Percentiles rank a stretch among this genome's conserved stretches.
Conservation (phyloP, 1,140 invertebrate genomes). For the Samia ricini region DNA sequence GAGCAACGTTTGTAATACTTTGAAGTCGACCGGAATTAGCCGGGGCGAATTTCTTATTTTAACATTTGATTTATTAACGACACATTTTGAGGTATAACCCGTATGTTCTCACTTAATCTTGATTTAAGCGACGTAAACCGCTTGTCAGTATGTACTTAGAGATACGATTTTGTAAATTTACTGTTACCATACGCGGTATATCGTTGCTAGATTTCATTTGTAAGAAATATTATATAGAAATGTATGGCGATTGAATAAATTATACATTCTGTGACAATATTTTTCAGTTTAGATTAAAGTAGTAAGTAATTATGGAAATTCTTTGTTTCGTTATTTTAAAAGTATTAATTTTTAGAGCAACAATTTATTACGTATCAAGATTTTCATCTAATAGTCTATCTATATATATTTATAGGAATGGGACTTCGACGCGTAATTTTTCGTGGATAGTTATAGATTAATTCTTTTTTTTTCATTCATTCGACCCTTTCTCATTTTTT, state of each 20-base stretch:
- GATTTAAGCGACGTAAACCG: constrained; percentile 59
- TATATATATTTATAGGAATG: no score
- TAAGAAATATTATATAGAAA: constrained; percentile 4
- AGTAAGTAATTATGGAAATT: not conserved
- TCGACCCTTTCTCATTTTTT: no score
- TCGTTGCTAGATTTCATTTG: constrained; percentile 24
- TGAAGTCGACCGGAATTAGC: constrained; percentile 61
- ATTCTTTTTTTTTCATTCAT: no score
- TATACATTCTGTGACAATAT: not conserved
- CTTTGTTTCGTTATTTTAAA: not conserved
- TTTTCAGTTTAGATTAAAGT: not conserved
- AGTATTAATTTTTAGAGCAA: not conserved
- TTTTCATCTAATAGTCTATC: no score
- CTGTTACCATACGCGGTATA: constrained; percentile 50
- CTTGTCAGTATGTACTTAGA: constrained; percentile 40
- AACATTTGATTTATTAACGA: constrained; percentile 61
- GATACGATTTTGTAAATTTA: constrained; percentile 59
- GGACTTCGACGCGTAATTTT: no score
- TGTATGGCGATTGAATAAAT: not conserved
- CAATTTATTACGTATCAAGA: not conserved
- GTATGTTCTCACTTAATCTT: constrained; percentile 61
- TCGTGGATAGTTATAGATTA: no score
- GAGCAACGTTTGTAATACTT: constrained; percentile 37
- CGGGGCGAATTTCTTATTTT: constrained; percentile 65
- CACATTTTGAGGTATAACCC: constrained; percentile 57